A percentile compares a stretch with the other conserved stretches of the same genome.
Evolutionary conservation across 1,140 invertebrate species (phyloP).

Genomic region (Drosophila jambulina): DNA sequence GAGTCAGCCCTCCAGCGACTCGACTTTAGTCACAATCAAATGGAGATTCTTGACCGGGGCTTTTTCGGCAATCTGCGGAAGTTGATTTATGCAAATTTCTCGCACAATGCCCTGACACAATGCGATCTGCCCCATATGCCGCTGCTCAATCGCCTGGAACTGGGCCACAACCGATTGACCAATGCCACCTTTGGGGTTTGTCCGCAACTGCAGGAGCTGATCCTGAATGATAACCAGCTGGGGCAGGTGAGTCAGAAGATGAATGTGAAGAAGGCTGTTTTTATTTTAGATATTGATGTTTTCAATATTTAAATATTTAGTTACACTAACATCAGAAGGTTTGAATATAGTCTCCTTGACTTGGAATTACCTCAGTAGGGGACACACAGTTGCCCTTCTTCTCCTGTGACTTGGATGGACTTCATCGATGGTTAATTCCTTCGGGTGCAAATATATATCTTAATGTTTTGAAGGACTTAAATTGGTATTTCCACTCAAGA

Average conservation of each 20-base stretch:
- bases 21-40: slow-evolving; percentile 72
- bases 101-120: slow-evolving; percentile 59
- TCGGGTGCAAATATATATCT: not conserved
- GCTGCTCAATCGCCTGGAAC: slow-evolving; percentile 59
- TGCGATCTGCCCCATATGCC: slow-evolving; percentile 57
- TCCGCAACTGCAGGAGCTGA: slow-evolving; percentile 54
- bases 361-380: too few species aligned
- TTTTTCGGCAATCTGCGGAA: slow-evolving; percentile 51
- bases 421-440: not conserved
- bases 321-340: too few species aligned
- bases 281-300: too few species aligned
- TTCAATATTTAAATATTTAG: too few species aligned
- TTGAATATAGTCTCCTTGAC: too few species aligned
- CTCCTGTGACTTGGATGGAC: not conserved
- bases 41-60: slow-evolving; percentile 51
- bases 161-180: slow-evolving; percentile 65
- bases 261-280: too few species aligned
- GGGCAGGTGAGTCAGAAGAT: slow-evolving; percentile 49
- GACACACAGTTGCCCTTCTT: not conserved
- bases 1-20: slow-evolving; percentile 58
- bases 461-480: not conserved
- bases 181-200: slow-evolving; percentile 56
- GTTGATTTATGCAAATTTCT: slow-evolving; percentile 73
- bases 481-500: not conserved
- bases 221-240: slow-evolving; percentile 63